Evolutionary conservation across 2,888 invertebrate species (phyloP).

Genomic region (Cosmia pyralina): DNA sequence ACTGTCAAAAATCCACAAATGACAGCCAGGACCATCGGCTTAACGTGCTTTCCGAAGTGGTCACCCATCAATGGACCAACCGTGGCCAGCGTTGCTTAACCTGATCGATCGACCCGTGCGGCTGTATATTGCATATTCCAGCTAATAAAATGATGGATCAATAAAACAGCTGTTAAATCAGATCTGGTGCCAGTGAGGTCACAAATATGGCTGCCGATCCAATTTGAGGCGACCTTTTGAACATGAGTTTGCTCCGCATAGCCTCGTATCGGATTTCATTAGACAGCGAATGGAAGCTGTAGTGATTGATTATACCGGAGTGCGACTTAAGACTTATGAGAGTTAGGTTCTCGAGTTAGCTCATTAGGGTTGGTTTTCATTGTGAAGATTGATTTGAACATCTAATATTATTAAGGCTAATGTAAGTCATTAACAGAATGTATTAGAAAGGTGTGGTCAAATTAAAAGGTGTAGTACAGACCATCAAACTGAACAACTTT

Average conservation of each 20-base stretch:
- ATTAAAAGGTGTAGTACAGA: no score
- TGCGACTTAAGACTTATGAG: background rate
- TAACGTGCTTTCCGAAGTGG: no score
- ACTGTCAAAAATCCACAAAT: no score
- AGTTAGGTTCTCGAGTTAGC: constrained; percentile 12
- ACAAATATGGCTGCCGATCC: constrained; percentile 30
- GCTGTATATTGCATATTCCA: background rate
- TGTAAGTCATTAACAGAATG: no score
- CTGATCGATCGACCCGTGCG: no score
- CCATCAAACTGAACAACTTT: no score
- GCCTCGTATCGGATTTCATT: constrained; percentile 47
- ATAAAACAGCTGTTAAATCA: constrained; percentile 1
- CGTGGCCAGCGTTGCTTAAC: no score
- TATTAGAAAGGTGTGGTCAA: no score
- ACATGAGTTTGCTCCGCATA: constrained; percentile 16
- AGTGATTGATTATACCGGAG: constrained; percentile 47
- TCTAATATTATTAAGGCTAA: background rate
- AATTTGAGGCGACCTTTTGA: constrained; percentile 43
- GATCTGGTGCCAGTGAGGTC: constrained; percentile 21
- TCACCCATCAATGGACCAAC: no score
- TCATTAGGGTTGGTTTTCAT: constrained; percentile 29
- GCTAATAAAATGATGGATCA: background rate
- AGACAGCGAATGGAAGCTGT: constrained; percentile 32
- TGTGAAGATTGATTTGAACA: background rate
- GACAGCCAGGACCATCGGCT: no score